Percentiles rank a stretch among this genome's conserved stretches.
Conservation (phyloP, 1,140 invertebrate genomes). For the Tetragnatha versicolor region DNA sequence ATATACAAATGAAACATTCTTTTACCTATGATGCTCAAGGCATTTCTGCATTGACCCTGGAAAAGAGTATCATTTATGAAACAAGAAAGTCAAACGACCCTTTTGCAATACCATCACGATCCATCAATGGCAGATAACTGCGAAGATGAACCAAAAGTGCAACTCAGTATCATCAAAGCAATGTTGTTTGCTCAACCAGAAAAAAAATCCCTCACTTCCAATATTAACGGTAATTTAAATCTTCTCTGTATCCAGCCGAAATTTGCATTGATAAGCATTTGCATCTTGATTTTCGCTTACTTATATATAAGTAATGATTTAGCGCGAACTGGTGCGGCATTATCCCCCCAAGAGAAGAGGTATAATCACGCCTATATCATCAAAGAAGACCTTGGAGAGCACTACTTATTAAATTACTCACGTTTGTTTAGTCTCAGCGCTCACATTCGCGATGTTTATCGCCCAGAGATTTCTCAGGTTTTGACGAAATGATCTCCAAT, state of each 20-base stretch:
- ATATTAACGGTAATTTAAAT: not conserved
- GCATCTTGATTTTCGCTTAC: not conserved
- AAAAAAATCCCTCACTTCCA: not conserved
- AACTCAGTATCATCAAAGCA: no score
- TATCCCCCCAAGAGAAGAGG: no score
- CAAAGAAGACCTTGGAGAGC: conserved; percentile 1
- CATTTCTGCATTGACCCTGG: no score
- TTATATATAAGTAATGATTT: not conserved
- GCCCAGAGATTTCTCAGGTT: not conserved
- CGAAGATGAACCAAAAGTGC: no score
- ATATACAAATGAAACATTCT: no score
- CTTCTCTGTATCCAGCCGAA: not conserved
- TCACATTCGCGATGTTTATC: not conserved
- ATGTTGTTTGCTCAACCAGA: not conserved
- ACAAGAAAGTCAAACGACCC: no score
- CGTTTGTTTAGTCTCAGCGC: conserved; percentile 23
- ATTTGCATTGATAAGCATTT: conserved; percentile 19
- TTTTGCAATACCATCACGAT: no score
- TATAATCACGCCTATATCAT: conserved; percentile 28
- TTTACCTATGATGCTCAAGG: no score
- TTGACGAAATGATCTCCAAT: not conserved
- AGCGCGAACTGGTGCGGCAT: no score
- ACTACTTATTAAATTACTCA: conserved; percentile 45
- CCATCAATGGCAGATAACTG: no score
- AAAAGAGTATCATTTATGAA: no score